Evolutionary conservation across 2,113 vertebrate species (phyloP), one percentile per base, ranked within the genome.

Genomic region (Malurus alboscapulatus): DNA sequence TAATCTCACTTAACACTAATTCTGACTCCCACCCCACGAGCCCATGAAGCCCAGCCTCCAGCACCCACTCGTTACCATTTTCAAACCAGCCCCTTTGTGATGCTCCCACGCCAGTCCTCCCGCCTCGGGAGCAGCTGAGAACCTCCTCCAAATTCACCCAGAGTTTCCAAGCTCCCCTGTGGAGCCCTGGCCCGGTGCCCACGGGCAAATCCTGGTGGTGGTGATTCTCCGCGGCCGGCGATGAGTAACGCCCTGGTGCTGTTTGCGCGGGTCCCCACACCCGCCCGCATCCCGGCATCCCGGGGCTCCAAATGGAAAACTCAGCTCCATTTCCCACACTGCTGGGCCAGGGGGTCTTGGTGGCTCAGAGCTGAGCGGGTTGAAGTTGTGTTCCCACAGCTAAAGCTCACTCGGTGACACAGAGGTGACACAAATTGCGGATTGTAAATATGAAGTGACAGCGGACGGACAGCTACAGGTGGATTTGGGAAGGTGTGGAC

Each of bases 21-120:
- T 71, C 51, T 80, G 75, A 72, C 88, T 94, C 78, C 87, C 72
- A 58, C 90, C 47, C 74, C 25, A 57, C 0, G 6, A 90, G 85
- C 78, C 82, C 26, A 2, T 34, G 90, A 90, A 91, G 50, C 63
- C 21, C 88, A 86, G 51, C 88, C 85, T 90, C 67, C 79, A 47
- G 63, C 94, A 90, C 96, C 94, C 96, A 96, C 96, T 87, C 19
- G 26, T 95, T 96, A n/a, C 90, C 93, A 90, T 90, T 94, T 95
- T 76, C 90, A 69, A 88, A 57, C 2, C 0, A 87, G 72, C 34
- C 69, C 85, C 93, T 93, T 93, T 95, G 79, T 93, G 82, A 66
- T 74, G 63, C 90, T 95, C 96, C 93, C 96, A 95, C 90, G 14
- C 72, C 1, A n/a, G 0, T 61, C 62, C 90, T 63, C 84, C 87